phyloP scores from a whole-genome alignment of 2,113 vertebrate species.

The Cnemophilus loriae region DNA sequence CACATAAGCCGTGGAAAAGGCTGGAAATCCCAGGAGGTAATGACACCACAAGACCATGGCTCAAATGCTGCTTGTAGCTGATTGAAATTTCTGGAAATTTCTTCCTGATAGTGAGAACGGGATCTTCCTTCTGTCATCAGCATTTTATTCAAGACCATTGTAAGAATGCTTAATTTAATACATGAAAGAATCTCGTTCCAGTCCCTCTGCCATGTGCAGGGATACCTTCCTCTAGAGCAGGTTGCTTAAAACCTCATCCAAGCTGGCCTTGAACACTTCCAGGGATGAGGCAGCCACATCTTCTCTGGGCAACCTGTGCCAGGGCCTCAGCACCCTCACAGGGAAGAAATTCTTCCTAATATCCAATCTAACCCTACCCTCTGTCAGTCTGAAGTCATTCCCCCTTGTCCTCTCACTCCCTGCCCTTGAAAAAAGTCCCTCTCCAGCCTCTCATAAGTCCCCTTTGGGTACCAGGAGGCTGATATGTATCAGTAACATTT shows the following conservation, averaged over 20 bases:
- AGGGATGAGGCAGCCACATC: not conserved
- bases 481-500: not conserved
- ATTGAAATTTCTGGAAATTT: not conserved
- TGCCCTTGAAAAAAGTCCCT: not conserved
- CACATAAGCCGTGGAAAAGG: not conserved
- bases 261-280: accelerated
- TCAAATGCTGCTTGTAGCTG: not conserved
- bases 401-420: not conserved
- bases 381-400: not conserved
- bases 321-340: not conserved
- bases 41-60: not conserved
- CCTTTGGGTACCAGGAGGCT: not conserved
- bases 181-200: not conserved
- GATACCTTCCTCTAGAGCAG: not conserved
- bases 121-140: not conserved
- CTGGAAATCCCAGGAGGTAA: not conserved
- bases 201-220: not conserved
- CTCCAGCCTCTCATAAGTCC: not conserved
- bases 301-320: not conserved
- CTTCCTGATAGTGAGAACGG: not conserved
- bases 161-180: not conserved
- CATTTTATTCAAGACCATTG: not conserved
- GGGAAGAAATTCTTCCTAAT: not conserved
- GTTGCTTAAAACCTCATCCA: not conserved
- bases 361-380: not conserved